Evolutionary conservation across 2,888 invertebrate species (phyloP).

Genomic region (Tipula lateralis): DNA sequence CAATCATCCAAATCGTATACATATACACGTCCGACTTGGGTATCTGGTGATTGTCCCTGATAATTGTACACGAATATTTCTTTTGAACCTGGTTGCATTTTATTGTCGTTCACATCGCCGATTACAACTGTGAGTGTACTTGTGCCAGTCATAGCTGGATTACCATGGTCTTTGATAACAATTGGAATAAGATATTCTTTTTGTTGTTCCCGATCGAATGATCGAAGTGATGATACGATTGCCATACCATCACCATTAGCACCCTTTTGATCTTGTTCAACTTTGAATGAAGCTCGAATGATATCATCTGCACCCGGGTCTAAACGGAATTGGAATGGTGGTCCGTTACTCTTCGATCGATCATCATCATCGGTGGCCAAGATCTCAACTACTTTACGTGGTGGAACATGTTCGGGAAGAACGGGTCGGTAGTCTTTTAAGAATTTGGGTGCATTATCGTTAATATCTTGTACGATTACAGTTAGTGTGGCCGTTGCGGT

Average conservation of each 20-base stretch:
- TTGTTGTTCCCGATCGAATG: constrained; percentile 92
- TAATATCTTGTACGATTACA: constrained; percentile 91
- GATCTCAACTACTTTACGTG: constrained; percentile 87
- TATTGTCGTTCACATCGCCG: constrained; percentile 97
- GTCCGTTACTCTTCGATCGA: constrained; percentile 89
- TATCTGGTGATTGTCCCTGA: constrained; percentile 82
- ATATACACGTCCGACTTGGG: constrained; percentile 91
- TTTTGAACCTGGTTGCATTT: constrained; percentile 96
- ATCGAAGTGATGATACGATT: constrained; percentile 86
- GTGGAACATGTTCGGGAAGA: constrained; percentile 86
- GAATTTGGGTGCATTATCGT: constrained; percentile 92
- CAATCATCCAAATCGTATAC: constrained; percentile 98
- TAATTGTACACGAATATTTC: constrained; percentile 97
- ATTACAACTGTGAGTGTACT: constrained; percentile 94
- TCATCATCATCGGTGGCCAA: constrained; percentile 92
- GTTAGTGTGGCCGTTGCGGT: constrained; percentile 91
- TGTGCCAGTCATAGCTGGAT: constrained; percentile 94
- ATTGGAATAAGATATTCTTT: constrained; percentile 96
- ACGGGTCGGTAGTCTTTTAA: constrained; percentile 89
- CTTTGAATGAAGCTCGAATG: constrained; percentile 89
- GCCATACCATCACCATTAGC: constrained; percentile 98
- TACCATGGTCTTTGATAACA: constrained; percentile 94
- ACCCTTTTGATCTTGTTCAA: constrained; percentile 95
- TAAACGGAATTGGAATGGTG: constrained; percentile 91
- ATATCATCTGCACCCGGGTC: constrained; percentile 92